phyloP scores from a whole-genome alignment of 1,140 invertebrate genomes.

The Trichonephila inaurata region DNA sequence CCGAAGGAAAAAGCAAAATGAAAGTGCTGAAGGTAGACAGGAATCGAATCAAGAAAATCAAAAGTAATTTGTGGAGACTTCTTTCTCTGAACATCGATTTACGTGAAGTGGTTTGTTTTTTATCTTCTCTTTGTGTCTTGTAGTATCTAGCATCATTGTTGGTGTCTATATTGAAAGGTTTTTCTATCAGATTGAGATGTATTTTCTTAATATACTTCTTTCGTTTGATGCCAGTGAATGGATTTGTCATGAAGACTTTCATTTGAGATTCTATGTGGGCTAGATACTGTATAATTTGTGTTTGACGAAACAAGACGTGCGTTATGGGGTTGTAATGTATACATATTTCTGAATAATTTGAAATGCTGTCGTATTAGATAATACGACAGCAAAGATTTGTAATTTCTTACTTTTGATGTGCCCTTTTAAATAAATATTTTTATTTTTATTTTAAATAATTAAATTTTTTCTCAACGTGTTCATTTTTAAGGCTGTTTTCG shows the following conservation, averaged over 20 bases:
- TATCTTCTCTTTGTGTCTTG: not conserved
- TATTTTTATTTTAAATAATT: too few relatives aligned
- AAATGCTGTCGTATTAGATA: too few relatives aligned
- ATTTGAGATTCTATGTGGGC: too few relatives aligned
- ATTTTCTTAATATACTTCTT: not conserved
- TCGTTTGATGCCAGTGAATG: not conserved
- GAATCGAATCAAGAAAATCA: conserved; percentile 23
- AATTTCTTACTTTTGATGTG: too few relatives aligned
- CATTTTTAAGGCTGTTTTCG: too few relatives aligned
- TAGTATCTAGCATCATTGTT: not conserved
- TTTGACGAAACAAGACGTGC: too few relatives aligned
- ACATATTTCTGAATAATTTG: too few relatives aligned
- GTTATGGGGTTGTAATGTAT: too few relatives aligned
- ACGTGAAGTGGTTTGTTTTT: not conserved
- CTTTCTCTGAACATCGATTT: conserved; percentile 3
- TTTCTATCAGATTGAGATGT: not conserved
- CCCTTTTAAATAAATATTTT: too few relatives aligned
- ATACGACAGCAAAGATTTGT: too few relatives aligned
- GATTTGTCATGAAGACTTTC: not conserved
- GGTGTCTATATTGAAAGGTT: conserved; percentile 1
- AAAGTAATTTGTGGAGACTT: conserved; percentile 16
- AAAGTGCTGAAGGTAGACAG: conserved; percentile 13
- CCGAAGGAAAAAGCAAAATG: not conserved
- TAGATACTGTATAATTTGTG: too few relatives aligned
- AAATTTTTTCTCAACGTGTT: too few relatives aligned